These are phyloP conservation scores for Dioctria linearis DNA, from an alignment of 2,888 invertebrate genomes.

Conservation along the genomic window DNA sequence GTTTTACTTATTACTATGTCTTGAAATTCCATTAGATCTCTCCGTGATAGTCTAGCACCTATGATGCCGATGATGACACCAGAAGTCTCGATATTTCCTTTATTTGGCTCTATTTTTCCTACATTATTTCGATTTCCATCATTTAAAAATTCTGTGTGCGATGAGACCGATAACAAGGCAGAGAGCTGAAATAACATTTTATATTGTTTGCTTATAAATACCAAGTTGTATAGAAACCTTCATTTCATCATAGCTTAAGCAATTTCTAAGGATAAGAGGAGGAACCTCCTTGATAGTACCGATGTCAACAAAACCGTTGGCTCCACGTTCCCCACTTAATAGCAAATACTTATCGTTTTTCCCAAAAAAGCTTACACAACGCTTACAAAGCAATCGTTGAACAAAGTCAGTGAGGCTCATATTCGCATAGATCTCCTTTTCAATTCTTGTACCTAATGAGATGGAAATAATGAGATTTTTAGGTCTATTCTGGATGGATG, in stretches of 20 bases:
- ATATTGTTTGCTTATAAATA: not conserved
- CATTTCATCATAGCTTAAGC: slow-evolving; percentile 75
- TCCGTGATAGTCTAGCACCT: slow-evolving; percentile 71
- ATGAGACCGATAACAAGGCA: slow-evolving; percentile 74
- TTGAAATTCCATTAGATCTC: slow-evolving; percentile 73
- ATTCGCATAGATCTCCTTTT: slow-evolving; percentile 69
- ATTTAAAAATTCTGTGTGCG: slow-evolving; percentile 75
- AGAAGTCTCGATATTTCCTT: slow-evolving; percentile 69
- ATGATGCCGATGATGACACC: slow-evolving; percentile 73
- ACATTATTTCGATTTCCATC: slow-evolving; percentile 74
- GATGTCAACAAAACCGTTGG: slow-evolving; percentile 73
- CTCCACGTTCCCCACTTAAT: slow-evolving; percentile 70
- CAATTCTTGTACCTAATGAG: slow-evolving; percentile 65
- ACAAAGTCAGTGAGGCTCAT: slow-evolving; percentile 72
- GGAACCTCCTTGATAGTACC: slow-evolving; percentile 72
- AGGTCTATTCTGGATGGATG: not conserved
- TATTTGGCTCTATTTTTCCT: slow-evolving; percentile 68
- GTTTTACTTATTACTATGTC: slow-evolving; percentile 72
- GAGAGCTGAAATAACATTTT: slow-evolving; percentile 66
- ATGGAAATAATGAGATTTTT: too few species aligned
- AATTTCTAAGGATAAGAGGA: slow-evolving; percentile 71
- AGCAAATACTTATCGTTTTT: slow-evolving; percentile 71
- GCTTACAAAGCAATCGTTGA: slow-evolving; percentile 72
- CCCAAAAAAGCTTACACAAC: slow-evolving; percentile 73
- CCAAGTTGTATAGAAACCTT: slow-evolving; percentile 66